Evolutionary conservation across 2,797 vertebrate species (phyloP), one percentile per base, ranked within the genome.

Genomic region (Pelobates cultripes): DNA sequence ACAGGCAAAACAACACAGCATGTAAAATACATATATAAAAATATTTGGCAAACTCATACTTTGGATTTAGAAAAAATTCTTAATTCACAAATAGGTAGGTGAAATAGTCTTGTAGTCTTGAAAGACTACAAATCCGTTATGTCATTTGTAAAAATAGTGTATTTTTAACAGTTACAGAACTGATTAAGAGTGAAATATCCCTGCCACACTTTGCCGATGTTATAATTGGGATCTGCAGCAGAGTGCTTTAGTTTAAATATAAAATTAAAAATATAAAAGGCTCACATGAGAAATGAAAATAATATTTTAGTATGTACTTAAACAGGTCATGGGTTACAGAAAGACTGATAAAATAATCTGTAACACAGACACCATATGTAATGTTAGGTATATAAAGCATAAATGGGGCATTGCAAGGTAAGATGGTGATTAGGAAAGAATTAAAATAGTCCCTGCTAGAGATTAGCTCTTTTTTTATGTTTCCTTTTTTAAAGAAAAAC

Each of bases 241-340:
- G 67, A 77, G 67, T 70, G 68, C 68, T 77, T 71, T 17, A 43
- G 42, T 81, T 66, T 70, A 82, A 47, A 75, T 77, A 69, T 72
- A 53, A 76, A 76, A 73, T 71, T 71, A 57, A 64, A 71, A 64
- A 82, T 82, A 71, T 82, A 82, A 82, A 77, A 82, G 73, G 68
- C 80, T 82, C 80, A 82, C 67, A 77, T 77, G 79, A 81, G 79
- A 75, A 81, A 75, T 81, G 80, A 82, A 82, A 81, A 77, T 82
- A 77, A 82, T 73, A 82, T 82, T 82, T 82, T 82, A 82, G 68
- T 82, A 82, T 43, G 42, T 82, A 76, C 80, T 82, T 82, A 82
- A 81, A 76, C 73, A 77, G 80, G 73, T 3, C 72, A 2, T 84
- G 17, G 13, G 73, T 43, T 72, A 43, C 41, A 86, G 14, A 60